phyloP scores from a whole-genome alignment of 1,140 invertebrate genomes.

The Trissolcus basalis region DNA sequence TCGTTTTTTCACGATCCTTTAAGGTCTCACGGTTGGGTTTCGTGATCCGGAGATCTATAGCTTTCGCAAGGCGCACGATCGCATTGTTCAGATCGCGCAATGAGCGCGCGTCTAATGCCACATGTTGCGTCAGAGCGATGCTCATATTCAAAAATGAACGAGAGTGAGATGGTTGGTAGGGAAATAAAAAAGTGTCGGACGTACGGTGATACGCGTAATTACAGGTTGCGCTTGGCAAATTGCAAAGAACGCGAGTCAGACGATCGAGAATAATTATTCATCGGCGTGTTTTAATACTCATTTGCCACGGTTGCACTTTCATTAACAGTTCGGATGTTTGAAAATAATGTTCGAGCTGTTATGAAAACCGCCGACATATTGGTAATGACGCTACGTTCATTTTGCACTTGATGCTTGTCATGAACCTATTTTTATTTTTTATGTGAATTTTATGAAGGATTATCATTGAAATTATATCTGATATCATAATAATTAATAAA shows the following conservation, averaged over 20 bases:
- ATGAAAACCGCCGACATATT: conserved; percentile 29
- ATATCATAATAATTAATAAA: too few relatives aligned
- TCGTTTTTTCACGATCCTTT: not conserved
- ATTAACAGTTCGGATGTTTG: conserved; percentile 21
- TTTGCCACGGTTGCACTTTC: conserved; percentile 35
- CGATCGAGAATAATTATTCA: conserved; percentile 33
- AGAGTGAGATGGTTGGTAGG: too few relatives aligned
- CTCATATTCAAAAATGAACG: not conserved
- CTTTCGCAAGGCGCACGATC: conserved; percentile 20
- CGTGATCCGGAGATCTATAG: not conserved
- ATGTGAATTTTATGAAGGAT: not conserved
- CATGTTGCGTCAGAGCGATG: conserved; percentile 4
- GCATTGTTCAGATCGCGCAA: conserved; percentile 19
- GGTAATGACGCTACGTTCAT: conserved; percentile 22
- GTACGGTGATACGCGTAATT: conserved; percentile 25
- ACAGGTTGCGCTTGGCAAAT: conserved; percentile 33
- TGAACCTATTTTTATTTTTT: too few relatives aligned
- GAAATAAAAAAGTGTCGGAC: conserved; percentile 9
- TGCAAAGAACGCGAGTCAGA: conserved; percentile 25
- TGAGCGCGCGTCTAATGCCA: conserved; percentile 19
- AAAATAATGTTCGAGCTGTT: conserved; percentile 6
- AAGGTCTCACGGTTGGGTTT: conserved; percentile 1
- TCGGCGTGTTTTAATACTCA: conserved; percentile 29
- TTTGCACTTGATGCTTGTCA: conserved; percentile 7
- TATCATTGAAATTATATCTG: too few relatives aligned